Evolutionary conservation across 2,888 invertebrate species (phyloP), one percentile per base, ranked within the genome.

Genomic region (Caenorhabditis sp.): DNA sequence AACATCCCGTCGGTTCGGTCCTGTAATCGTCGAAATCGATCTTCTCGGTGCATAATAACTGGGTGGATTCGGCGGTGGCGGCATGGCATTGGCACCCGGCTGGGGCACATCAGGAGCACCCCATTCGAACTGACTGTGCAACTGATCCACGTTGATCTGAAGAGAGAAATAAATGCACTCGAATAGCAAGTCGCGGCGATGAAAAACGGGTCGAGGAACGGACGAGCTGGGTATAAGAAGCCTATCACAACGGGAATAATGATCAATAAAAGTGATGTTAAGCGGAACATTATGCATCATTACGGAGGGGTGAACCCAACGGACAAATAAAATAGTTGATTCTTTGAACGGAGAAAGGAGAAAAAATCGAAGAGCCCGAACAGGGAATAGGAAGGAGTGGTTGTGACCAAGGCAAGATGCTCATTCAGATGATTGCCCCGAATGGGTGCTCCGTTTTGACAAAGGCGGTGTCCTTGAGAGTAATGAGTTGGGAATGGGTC

Each of bases 11-110:
- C 72, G 51, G 65, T 55, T 76, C 5, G 83, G 85, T 1, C 69
- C 68, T n/a, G 78, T 79, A 26, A 82, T 78, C 3, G 85, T 85
- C 11, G 85, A 85, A 26, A 83, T 83, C 1, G 83, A 83, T 35
- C 85, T 50, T 67, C 85, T 47, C 15, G 80, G 83, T 37, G 80
- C 62, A 64, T 60, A 80, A 55, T 71, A 61, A 22, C 65, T 65
- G 13, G 60, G 71, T 18, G 70, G 79, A 47, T 79, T 51, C 11
- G 64, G 56, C 6, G 78, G 78, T 55, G 69, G 78, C 9, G 69
- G 69, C 65, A 70, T 69, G 11, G 78, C 35, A 40, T 62, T 68
- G 2, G 32, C 35, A 1, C 22, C 24, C 24, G 22, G 65, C 32
- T 79, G 69, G 67, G 79, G 71, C 50, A 70, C 79, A 55, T 79